phyloP scores from a whole-genome alignment of 2,888 invertebrate species.

The Ormia ochracea region DNA sequence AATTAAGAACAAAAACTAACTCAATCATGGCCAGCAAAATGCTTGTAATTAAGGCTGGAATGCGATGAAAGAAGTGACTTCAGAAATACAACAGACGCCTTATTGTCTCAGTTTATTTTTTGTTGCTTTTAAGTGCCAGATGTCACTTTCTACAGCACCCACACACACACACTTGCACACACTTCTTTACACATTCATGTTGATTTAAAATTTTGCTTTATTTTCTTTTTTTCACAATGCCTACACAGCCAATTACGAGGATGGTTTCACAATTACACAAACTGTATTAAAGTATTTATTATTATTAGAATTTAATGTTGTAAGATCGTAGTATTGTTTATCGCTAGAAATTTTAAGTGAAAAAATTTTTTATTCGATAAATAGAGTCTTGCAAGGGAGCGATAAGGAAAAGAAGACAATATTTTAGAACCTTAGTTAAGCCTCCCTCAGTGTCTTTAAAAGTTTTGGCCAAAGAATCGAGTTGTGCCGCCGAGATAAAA shows the following conservation, averaged over 20 bases:
- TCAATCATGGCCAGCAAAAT: not conserved
- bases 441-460: too few relatives aligned
- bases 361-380: too few relatives aligned
- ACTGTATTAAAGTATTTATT: too few relatives aligned
- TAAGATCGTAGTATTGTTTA: too few relatives aligned
- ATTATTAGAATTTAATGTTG: too few relatives aligned
- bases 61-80: not conserved
- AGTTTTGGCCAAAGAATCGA: too few relatives aligned
- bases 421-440: too few relatives aligned
- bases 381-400: too few relatives aligned
- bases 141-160: conserved; percentile 53
- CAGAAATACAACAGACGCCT: conserved; percentile 37
- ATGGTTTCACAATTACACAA: not conserved
- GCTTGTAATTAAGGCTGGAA: not conserved
- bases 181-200: conserved; percentile 14
- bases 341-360: too few relatives aligned
- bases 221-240: not conserved
- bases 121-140: conserved; percentile 43
- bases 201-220: not conserved
- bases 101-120: conserved; percentile 33
- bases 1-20: conserved; percentile 22
- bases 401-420: too few relatives aligned
- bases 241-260: not conserved
- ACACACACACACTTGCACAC: not conserved
- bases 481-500: too few relatives aligned